Percentiles rank a stretch among this genome's conserved stretches.
Conservation (phyloP, 1,140 invertebrate species). For the Drosophila neocordata region DNA sequence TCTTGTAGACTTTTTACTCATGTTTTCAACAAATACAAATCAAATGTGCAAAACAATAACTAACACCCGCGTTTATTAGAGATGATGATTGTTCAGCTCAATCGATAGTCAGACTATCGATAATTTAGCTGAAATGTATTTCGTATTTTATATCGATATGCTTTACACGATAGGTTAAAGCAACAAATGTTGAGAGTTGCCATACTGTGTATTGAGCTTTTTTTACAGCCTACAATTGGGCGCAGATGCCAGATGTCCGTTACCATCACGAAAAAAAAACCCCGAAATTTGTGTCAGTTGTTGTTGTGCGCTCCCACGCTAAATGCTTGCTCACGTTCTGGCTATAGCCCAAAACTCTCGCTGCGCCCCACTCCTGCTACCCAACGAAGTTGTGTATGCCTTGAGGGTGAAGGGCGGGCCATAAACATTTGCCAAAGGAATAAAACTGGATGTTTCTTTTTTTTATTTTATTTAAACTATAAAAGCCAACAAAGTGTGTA, state of each 20-base stretch:
- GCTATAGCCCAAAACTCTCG: constrained; percentile 23
- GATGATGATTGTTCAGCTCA: not conserved
- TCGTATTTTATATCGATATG: not conserved
- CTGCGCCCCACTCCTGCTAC: constrained; percentile 28
- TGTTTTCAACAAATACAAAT: constrained; percentile 15
- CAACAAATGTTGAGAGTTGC: constrained; percentile 3
- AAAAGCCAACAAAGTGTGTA: not conserved
- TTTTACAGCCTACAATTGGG: not conserved
- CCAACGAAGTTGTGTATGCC: constrained; percentile 40
- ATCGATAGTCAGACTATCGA: not conserved
- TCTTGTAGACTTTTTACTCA: constrained; percentile 65
- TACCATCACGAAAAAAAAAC: constrained; percentile 10
- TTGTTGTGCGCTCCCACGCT: constrained; percentile 57
- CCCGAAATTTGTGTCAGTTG: constrained; percentile 39
- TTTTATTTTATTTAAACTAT: not conserved
- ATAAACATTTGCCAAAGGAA: constrained; percentile 23
- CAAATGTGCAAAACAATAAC: constrained; percentile 19
- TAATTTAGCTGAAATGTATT: not conserved
- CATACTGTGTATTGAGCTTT: not conserved
- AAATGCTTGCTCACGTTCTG: constrained; percentile 29
- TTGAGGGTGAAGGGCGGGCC: constrained; percentile 21
- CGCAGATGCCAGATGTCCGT: constrained; percentile 15
- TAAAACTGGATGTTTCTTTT: not conserved
- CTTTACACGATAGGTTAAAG: not conserved
- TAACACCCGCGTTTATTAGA: constrained; percentile 39